Evolutionary conservation across 2,888 invertebrate species (phyloP).

Genomic region (Incurvaria masculella): DNA sequence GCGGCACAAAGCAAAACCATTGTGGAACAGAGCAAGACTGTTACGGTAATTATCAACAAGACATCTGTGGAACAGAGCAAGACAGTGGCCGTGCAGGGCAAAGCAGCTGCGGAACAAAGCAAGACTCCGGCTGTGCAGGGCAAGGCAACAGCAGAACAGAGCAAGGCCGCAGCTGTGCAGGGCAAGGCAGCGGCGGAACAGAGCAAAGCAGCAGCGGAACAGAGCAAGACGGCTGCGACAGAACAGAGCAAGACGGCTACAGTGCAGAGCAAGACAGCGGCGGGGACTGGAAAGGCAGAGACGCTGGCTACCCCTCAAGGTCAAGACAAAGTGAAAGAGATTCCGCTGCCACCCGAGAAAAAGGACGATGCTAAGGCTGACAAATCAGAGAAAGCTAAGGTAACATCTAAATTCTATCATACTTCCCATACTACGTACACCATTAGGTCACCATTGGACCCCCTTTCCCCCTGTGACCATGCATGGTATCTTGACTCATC

Average conservation of each 20-base stretch:
- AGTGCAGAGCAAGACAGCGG: constrained; percentile 19
- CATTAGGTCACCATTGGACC: too few relatives aligned
- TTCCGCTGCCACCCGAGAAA: constrained; percentile 8
- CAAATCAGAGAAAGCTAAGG: not conserved
- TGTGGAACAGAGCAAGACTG: not conserved
- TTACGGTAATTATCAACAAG: not conserved
- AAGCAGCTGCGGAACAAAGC: constrained; percentile 8
- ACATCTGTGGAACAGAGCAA: not conserved
- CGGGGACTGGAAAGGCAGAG: constrained; percentile 16
- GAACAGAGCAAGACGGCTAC: constrained; percentile 18
- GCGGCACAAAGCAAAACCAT: not conserved
- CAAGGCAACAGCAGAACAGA: constrained; percentile 8
- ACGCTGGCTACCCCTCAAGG: too few relatives aligned
- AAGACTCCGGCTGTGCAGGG: constrained; percentile 11
- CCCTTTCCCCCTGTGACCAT: too few relatives aligned
- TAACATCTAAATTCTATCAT: too few relatives aligned
- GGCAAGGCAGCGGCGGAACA: constrained; percentile 1
- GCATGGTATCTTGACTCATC: too few relatives aligned
- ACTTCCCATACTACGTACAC: too few relatives aligned
- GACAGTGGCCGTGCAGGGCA: constrained; percentile 1
- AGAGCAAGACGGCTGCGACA: not conserved
- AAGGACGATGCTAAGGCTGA: constrained; percentile 16
- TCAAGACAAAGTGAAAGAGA: not conserved
- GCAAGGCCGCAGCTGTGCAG: not conserved
- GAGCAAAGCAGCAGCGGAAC: not conserved